Evolutionary conservation across 2,888 invertebrate genomes (phyloP).

Genomic region (Scelioninae gen. 2): DNA sequence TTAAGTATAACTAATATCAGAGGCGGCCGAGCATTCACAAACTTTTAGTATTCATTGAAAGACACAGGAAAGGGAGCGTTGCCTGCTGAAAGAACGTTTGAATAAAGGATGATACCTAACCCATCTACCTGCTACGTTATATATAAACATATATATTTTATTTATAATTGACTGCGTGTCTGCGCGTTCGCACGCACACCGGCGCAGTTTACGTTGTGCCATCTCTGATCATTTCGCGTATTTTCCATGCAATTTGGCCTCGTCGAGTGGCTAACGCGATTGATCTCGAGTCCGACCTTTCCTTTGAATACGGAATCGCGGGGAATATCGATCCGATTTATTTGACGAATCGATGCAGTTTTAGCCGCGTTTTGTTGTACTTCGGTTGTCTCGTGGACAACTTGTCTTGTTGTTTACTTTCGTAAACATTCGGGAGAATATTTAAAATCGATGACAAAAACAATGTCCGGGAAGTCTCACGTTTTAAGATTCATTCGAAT

Average conservation of each 20-base stretch:
- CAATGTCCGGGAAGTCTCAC: too few species aligned
- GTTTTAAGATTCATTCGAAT: too few species aligned
- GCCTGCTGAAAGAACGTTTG: constrained; percentile 64
- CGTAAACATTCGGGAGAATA: too few species aligned
- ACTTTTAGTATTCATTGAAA: constrained; percentile 74
- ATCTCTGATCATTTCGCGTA: constrained; percentile 22
- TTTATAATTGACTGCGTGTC: neutral
- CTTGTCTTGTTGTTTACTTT: too few species aligned
- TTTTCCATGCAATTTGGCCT: constrained; percentile 40
- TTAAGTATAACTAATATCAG: constrained; percentile 75
- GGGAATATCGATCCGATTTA: too few species aligned
- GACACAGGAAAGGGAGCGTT: constrained; percentile 62
- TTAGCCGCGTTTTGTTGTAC: too few species aligned
- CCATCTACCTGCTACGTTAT: constrained; percentile 56
- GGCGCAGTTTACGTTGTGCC: constrained; percentile 14
- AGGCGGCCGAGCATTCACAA: constrained; percentile 69
- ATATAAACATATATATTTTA: constrained; percentile 32
- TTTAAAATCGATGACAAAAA: too few species aligned
- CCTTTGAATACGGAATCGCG: neutral
- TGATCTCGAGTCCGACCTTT: constrained; percentile 1
- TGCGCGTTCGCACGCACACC: constrained; percentile 9
- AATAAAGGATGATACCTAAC: constrained; percentile 64
- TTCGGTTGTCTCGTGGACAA: too few species aligned
- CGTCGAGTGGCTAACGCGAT: constrained; percentile 10
- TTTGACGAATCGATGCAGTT: too few species aligned